Evolutionary conservation across 2,113 vertebrate species (phyloP), one percentile per base, ranked within the genome.

Genomic region (Dasyurus viverrinus): DNA sequence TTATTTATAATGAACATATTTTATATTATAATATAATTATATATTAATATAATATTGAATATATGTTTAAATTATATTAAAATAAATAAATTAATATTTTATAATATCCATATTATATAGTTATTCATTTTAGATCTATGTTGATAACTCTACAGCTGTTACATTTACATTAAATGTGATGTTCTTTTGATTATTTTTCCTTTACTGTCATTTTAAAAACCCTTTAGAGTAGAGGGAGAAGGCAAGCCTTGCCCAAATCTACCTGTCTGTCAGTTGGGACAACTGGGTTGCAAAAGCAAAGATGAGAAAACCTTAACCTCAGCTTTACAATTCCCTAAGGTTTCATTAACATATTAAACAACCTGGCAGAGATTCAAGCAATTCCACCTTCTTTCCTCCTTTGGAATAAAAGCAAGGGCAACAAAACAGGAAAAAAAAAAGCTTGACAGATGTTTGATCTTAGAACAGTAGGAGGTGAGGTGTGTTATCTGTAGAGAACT

Each of bases 311-410:
- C 50, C n/a, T 36, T 91, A 55, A 96, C 91, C 0, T 0, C 3
- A n/a, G 0, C 93, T 96, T 97, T 95, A 92, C 53, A 68, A 22
- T 22, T 84, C 68, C 42, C 68, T 84, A 84, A 84, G 68, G 36
- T 84, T 84, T 42, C 68, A 84, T 84, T 84, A 84, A 42, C n/a
- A 42, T 84, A 84, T 84, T 19, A 84, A 23, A 84, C 36, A 42
- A 42, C 68, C 16, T 23, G 68, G 68, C 14, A 84, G 68, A 84
- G 68, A 22, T 84, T 19, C n/a, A 84, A 84, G 19, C 19, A 84
- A 84, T 84, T 42, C 68, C 36, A 84, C 36, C n/a, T 84, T 23
- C 2, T 84, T 42, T 84, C 68, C 68, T 84, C 68, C n/a, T 23
- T 84, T 84, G 68, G n/a, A 23, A 84, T 19, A 23, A 84, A 84